phyloP scores from a whole-genome alignment of 2,888 invertebrate genomes.

The Heliconius sara region DNA sequence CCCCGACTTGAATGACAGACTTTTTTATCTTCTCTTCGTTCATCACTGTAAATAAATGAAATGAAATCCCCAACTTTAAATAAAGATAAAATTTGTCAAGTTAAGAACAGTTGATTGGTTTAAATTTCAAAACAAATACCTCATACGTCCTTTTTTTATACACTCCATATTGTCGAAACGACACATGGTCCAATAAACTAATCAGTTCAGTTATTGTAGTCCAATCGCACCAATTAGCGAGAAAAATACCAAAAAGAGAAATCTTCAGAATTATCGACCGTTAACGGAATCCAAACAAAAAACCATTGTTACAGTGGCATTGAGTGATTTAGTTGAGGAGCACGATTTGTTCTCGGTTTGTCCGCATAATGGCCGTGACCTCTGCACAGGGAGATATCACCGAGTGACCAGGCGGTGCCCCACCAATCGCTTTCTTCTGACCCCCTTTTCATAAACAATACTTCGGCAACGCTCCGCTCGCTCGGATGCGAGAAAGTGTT shows the following conservation, averaged over 20 bases:
- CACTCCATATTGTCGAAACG: conserved; percentile 9
- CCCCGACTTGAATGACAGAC: neutral
- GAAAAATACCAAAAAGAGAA: conserved; percentile 65
- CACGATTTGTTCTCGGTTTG: conserved; percentile 41
- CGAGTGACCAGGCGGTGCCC: conserved; percentile 69
- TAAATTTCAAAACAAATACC: conserved; percentile 6
- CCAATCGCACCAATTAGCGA: conserved; percentile 63
- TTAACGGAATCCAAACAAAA: conserved; percentile 64
- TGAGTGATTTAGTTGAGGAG: conserved; percentile 49
- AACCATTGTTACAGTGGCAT: conserved; percentile 67
- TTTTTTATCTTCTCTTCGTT: conserved; percentile 8
- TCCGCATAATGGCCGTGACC: conserved; percentile 76
- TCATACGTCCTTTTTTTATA: neutral
- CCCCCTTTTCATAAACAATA: conserved; percentile 83
- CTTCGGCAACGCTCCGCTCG: conserved; percentile 70
- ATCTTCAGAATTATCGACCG: conserved; percentile 66
- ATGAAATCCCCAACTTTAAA: neutral
- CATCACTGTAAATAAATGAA: neutral
- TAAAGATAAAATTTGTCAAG: neutral
- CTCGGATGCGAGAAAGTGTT: conserved; percentile 76
- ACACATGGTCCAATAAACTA: conserved; percentile 41
- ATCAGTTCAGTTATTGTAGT: conserved; percentile 39
- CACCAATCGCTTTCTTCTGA: conserved; percentile 81
- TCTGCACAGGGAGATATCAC: conserved; percentile 76
- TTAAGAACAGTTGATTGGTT: neutral